These are phyloP conservation scores for Oscheius onirici DNA, from an alignment of 2,888 invertebrate genomes.

Conservation along the genomic window DNA sequence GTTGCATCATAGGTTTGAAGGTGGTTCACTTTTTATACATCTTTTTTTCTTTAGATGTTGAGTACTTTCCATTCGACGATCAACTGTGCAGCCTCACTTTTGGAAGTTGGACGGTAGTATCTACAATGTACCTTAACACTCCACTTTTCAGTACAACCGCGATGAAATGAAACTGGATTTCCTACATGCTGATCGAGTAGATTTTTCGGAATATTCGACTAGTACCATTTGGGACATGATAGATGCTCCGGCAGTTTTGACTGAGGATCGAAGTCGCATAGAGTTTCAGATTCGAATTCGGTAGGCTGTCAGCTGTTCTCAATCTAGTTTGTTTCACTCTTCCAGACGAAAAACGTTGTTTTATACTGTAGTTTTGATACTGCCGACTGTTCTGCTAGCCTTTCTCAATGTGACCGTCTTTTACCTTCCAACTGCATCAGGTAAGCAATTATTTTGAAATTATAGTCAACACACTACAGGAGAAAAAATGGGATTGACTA, in stretches of 20 bases:
- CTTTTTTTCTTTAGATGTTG: conserved; percentile 63
- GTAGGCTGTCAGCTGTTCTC: conserved; percentile 19
- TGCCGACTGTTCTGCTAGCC: conserved; percentile 97
- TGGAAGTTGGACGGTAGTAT: conserved; percentile 93
- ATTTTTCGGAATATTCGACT: conserved; percentile 60
- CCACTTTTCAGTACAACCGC: conserved; percentile 61
- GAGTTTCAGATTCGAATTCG: conserved; percentile 68
- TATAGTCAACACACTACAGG: conserved; percentile 66
- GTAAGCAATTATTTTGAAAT: conserved; percentile 76
- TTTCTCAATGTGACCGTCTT: conserved; percentile 98
- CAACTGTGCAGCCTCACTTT: conserved; percentile 99
- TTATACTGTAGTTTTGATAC: conserved; percentile 97
- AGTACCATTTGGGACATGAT: conserved; percentile 99
- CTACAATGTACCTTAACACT: no score
- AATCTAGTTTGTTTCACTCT: not conserved
- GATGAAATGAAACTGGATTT: conserved; percentile 80
- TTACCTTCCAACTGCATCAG: conserved; percentile 97
- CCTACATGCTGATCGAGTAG: conserved; percentile 82
- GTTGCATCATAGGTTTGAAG: conserved; percentile 93
- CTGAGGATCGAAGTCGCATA: conserved; percentile 79
- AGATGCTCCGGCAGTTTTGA: conserved; percentile 83
- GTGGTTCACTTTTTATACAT: no score
- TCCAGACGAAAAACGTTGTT: conserved; percentile 91
- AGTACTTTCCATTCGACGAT: conserved; percentile 72
- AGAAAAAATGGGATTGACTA: conserved; percentile 77